Conservation (phyloP, 2,888 invertebrate genomes). For the Lasiommata megera region DNA sequence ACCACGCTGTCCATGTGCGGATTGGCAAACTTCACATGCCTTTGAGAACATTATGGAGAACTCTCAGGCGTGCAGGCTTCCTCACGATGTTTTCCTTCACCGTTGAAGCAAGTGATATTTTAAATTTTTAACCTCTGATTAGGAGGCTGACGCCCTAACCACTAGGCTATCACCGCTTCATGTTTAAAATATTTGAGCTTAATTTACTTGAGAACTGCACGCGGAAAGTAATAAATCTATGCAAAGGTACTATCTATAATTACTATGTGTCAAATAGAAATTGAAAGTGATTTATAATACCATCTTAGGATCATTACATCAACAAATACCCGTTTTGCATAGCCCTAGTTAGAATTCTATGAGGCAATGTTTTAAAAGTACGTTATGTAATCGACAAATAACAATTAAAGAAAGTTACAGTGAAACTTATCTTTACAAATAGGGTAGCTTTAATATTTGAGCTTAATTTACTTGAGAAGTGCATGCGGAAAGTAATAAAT, state of each 20-base stretch:
- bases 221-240: slow-evolving; percentile 18
- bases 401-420: slow-evolving; percentile 42
- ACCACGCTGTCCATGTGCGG: too few relatives aligned
- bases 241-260: slow-evolving; percentile 21
- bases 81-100: too few relatives aligned
- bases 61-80: too few relatives aligned
- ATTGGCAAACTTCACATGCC: too few relatives aligned
- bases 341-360: slow-evolving; percentile 31
- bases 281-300: slow-evolving; percentile 34
- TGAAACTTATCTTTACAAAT: too few relatives aligned
- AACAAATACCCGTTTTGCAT: slow-evolving; percentile 31
- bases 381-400: slow-evolving; percentile 17
- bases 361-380: slow-evolving; percentile 20
- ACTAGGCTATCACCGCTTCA: too few relatives aligned
- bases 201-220: slow-evolving; percentile 8
- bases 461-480: slow-evolving; percentile 10
- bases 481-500: slow-evolving; percentile 21
- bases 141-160: too few relatives aligned
- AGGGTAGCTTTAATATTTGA: too few relatives aligned
- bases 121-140: too few relatives aligned
- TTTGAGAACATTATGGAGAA: too few relatives aligned
- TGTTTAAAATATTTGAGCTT: slow-evolving; percentile 15
- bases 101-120: too few relatives aligned
- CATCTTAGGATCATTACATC: slow-evolving; percentile 22
- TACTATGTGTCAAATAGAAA: slow-evolving; percentile 26